Conservation (phyloP, 2,888 invertebrate genomes). For the Amphimallon solstitiale region DNA sequence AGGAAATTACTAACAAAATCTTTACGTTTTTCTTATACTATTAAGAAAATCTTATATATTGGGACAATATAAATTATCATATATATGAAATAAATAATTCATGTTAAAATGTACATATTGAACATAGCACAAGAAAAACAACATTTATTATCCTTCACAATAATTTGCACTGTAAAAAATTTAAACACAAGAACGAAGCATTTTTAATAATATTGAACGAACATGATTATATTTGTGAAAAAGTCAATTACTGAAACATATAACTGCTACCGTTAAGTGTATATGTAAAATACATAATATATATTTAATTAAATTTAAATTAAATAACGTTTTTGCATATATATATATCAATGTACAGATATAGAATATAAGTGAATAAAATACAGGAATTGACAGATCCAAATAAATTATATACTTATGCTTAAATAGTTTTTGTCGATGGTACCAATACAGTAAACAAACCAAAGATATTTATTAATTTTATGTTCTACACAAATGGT, state of each 20-base stretch:
- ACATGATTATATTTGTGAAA: slow-evolving; percentile 28
- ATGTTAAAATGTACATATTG: slow-evolving; percentile 23
- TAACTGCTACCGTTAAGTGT: slow-evolving; percentile 28
- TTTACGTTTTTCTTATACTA: no score
- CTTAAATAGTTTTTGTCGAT: slow-evolving; percentile 22
- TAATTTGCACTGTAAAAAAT: slow-evolving; percentile 30
- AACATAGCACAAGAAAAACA: slow-evolving; percentile 8
- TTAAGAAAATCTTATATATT: no score
- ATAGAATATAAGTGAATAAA: slow-evolving; percentile 22
- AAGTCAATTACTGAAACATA: slow-evolving; percentile 33
- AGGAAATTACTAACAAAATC: no score
- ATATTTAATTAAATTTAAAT: slow-evolving; percentile 27
- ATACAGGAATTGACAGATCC: slow-evolving; percentile 33
- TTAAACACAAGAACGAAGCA: slow-evolving; percentile 25
- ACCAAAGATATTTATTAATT: slow-evolving; percentile 5
- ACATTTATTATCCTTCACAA: slow-evolving; percentile 18
- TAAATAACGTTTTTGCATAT: slow-evolving; percentile 24
- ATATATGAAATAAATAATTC: not conserved
- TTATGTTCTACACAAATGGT: slow-evolving; percentile 1
- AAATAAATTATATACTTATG: slow-evolving; percentile 1
- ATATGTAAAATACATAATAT: slow-evolving; percentile 25
- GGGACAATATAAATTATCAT: not conserved
- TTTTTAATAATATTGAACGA: slow-evolving; percentile 12
- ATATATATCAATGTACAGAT: slow-evolving; percentile 21
- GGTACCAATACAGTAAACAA: slow-evolving; percentile 13